A percentile compares a stretch with the other conserved stretches of the same genome.
These are phyloP conservation scores for Paramormyrops hopkinsi DNA, from an alignment of 2,797 vertebrate genomes.

Conservation along the genomic window DNA sequence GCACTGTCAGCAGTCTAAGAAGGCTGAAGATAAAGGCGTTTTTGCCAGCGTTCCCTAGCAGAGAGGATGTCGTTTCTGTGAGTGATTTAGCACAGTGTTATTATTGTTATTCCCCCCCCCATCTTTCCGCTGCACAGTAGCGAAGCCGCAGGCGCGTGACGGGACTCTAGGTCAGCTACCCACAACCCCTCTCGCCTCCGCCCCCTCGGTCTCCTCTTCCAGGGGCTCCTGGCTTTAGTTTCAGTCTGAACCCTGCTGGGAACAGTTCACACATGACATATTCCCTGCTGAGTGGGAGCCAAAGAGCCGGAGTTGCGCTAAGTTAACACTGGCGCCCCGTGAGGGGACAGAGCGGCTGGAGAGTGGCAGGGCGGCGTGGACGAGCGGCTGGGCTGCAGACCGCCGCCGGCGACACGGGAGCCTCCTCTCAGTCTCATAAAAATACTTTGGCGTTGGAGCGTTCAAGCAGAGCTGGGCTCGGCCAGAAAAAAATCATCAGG, in stretches of 20 bases:
- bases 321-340: constrained; percentile 15
- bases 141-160: constrained; percentile 7
- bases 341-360: constrained; percentile 7
- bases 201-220: neutral
- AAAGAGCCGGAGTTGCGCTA: neutral
- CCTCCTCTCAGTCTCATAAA: neutral
- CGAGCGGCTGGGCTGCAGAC: neutral
- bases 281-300: constrained; percentile 8
- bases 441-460: neutral
- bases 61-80: neutral
- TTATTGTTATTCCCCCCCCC: neutral
- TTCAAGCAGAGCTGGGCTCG: neutral
- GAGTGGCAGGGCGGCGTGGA: neutral
- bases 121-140: constrained; percentile 16
- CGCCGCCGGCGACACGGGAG: neutral
- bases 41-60: neutral
- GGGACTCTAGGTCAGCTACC: constrained; percentile 7
- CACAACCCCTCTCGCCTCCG: neutral
- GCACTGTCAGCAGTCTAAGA: neutral
- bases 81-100: neutral
- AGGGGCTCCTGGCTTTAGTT: constrained; percentile 12
- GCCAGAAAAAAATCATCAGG: constrained; percentile 7
- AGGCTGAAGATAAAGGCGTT: constrained; percentile 7
- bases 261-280: constrained; percentile 19
- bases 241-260: constrained; percentile 21